These are phyloP conservation scores for Acestrorhynchus altus DNA, from an alignment of 2,797 vertebrate species.

Conservation along the genomic window DNA sequence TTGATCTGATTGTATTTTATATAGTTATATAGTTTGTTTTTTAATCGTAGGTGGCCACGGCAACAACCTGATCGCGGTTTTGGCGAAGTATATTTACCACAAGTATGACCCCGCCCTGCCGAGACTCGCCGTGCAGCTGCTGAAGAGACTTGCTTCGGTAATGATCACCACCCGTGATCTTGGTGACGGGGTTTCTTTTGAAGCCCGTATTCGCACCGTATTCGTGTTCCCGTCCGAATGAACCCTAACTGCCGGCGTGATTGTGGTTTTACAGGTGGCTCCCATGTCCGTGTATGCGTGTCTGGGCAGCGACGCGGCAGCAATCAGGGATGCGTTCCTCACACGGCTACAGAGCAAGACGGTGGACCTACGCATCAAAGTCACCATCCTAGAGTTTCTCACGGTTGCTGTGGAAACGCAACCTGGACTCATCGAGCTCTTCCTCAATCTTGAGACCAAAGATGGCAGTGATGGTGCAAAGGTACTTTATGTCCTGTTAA, in stretches of 20 bases:
- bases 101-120: constrained; percentile 95
- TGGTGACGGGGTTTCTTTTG: too few relatives aligned
- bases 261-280: constrained; percentile 83
- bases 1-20: too few relatives aligned
- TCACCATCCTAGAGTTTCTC: constrained; percentile 97
- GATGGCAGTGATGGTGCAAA: constrained; percentile 89
- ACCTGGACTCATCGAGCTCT: constrained; percentile 96
- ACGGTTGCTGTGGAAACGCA: constrained; percentile 97
- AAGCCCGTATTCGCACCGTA: too few relatives aligned
- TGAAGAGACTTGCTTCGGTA: constrained; percentile 95
- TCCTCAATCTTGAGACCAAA: constrained; percentile 93
- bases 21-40: too few relatives aligned
- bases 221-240: too few relatives aligned
- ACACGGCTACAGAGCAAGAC: constrained; percentile 92
- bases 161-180: constrained; percentile 16
- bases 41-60: constrained; percentile 86
- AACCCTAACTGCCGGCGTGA: not conserved
- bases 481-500: constrained; percentile 78
- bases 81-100: constrained; percentile 99
- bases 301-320: constrained; percentile 91
- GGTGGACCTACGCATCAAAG: constrained; percentile 97
- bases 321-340: constrained; percentile 95
- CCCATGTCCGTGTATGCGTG: constrained; percentile 99
- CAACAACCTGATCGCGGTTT: constrained; percentile 92
- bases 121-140: constrained; percentile 92